These are phyloP conservation scores for Gastrophysa polygoni DNA, from an alignment of 2,888 invertebrate species.

Conservation along the genomic window DNA sequence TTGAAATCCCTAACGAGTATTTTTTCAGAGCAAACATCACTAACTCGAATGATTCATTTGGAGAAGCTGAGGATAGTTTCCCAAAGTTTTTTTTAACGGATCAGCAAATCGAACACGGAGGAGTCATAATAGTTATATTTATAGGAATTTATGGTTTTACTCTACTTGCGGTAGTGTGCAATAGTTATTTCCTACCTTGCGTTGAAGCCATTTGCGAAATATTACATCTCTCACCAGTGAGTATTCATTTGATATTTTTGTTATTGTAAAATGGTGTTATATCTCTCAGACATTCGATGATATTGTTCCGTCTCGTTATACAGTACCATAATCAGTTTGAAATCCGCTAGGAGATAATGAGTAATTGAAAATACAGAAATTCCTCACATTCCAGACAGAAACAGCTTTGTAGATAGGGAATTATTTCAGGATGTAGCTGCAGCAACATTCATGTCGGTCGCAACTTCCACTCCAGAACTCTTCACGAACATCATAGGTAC, in stretches of 20 bases:
- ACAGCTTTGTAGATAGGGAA: not conserved
- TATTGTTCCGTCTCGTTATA: too few relatives aligned
- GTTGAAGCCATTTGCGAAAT: slow-evolving; percentile 87
- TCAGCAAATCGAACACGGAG: slow-evolving; percentile 74
- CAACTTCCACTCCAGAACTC: slow-evolving; percentile 93
- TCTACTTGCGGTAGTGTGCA: slow-evolving; percentile 86
- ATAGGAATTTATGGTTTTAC: slow-evolving; percentile 86
- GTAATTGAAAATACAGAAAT: too few relatives aligned
- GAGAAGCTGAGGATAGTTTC: slow-evolving; percentile 60
- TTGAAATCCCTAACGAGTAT: too few relatives aligned
- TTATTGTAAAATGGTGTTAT: too few relatives aligned
- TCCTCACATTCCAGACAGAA: too few relatives aligned
- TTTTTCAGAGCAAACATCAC: too few relatives aligned
- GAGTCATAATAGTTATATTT: slow-evolving; percentile 74
- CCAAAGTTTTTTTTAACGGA: slow-evolving; percentile 67
- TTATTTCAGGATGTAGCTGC: slow-evolving; percentile 83
- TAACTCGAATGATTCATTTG: not conserved
- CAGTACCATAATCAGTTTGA: too few relatives aligned
- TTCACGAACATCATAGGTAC: slow-evolving; percentile 92
- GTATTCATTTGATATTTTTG: too few relatives aligned
- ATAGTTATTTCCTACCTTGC: slow-evolving; percentile 89
- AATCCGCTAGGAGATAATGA: too few relatives aligned
- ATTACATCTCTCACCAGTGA: slow-evolving; percentile 72
- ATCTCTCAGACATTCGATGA: too few relatives aligned
- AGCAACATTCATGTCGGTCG: slow-evolving; percentile 96